Evolutionary conservation across 2,888 invertebrate species (phyloP).

Genomic region (Cephalotes varians): DNA sequence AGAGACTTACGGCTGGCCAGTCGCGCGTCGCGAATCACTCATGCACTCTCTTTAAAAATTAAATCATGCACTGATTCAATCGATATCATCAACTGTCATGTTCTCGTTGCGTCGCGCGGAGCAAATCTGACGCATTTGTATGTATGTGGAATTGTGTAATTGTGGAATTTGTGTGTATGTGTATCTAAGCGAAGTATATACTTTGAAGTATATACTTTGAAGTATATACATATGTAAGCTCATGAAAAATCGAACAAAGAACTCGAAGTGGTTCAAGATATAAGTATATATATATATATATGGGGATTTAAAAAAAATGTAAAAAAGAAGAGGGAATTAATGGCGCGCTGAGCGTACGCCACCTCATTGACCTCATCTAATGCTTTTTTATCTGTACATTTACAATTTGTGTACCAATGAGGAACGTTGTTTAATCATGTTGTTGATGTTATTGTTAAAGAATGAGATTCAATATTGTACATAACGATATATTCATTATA

Average conservation of each 20-base stretch:
- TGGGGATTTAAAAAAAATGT: slow-evolving; percentile 67
- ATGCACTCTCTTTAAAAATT: slow-evolving; percentile 84
- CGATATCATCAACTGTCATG: slow-evolving; percentile 77
- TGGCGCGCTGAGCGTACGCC: slow-evolving; percentile 83
- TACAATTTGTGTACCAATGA: slow-evolving; percentile 86
- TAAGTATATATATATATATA: slow-evolving; percentile 54
- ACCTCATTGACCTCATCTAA: slow-evolving; percentile 86
- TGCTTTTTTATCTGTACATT: slow-evolving; percentile 86
- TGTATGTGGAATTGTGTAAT: slow-evolving; percentile 82
- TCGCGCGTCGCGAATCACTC: slow-evolving; percentile 74
- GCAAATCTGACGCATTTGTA: slow-evolving; percentile 72
- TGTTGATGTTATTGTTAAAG: slow-evolving; percentile 93
- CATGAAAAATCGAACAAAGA: slow-evolving; percentile 60
- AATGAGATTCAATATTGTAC: slow-evolving; percentile 92
- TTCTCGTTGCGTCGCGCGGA: slow-evolving; percentile 73
- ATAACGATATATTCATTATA: slow-evolving; percentile 92
- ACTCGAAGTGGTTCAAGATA: slow-evolving; percentile 55
- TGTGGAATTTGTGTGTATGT: no score
- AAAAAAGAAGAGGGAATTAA: slow-evolving; percentile 71
- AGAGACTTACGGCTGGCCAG: slow-evolving; percentile 56
- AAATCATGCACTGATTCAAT: slow-evolving; percentile 84
- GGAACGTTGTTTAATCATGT: slow-evolving; percentile 88
- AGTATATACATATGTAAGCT: slow-evolving; percentile 56
- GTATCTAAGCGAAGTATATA: slow-evolving; percentile 73
- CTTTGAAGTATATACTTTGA: slow-evolving; percentile 53